Percentiles rank a stretch among this genome's conserved stretches.
Conservation (phyloP, 2,797 vertebrate species). For the Eidolon dupreanum region DNA sequence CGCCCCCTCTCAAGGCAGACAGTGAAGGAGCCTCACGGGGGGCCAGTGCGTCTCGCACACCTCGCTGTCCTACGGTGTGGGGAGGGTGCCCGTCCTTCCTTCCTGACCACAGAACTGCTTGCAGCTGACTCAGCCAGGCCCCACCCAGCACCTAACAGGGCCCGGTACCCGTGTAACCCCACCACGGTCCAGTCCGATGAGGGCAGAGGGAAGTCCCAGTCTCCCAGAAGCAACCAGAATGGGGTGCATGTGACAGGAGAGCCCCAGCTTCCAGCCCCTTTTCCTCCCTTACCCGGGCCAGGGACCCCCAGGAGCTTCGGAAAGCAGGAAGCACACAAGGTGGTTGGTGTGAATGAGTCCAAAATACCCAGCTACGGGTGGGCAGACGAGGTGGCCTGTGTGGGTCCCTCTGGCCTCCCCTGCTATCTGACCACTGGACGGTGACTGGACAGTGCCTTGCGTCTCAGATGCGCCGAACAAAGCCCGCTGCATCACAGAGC, state of each 20-base stretch:
- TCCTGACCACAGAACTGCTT: not conserved
- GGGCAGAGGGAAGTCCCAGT: not conserved
- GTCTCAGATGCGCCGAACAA: not conserved
- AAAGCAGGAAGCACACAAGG: not conserved
- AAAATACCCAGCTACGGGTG: not conserved
- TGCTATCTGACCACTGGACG: fast-evolving
- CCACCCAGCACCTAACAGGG: not conserved
- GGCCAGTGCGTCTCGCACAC: fast-evolving
- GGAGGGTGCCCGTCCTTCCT: not conserved
- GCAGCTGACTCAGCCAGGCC: not conserved
- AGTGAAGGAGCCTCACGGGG: not conserved
- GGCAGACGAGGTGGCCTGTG: not conserved
- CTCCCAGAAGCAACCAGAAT: not conserved
- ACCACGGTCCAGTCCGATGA: fast-evolving
- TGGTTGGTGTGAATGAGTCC: not conserved
- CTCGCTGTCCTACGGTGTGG: fast-evolving
- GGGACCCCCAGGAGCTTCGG: not conserved
- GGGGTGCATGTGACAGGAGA: not conserved
- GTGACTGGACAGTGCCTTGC: not conserved
- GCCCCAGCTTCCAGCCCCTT: not conserved
- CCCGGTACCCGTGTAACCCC: not conserved
- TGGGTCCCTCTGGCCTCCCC: not conserved
- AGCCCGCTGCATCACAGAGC: not conserved
- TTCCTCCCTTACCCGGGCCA: not conserved
- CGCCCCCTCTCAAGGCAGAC: constrained; percentile 72